Base-by-base conservation (phyloP, 2,888 invertebrate species). In the Ectemnius cavifrons region DNA sequence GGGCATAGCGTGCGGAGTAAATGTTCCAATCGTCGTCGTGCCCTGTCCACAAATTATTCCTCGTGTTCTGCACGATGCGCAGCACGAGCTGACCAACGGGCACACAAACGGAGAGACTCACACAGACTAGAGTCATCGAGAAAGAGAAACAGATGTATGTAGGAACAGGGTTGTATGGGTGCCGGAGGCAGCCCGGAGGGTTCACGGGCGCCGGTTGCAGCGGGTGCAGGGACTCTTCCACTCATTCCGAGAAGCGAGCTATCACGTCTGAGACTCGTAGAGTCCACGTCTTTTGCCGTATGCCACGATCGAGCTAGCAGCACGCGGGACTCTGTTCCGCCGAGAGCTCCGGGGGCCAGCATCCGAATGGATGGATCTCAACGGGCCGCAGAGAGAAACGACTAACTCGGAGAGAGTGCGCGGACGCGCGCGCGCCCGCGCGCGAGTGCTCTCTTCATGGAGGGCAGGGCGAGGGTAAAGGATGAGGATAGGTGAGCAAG, bases 1-100 rank as follows among this genome's bases (percentile, higher is more conserved):
- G 62, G 73, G 76, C 78, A 83, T 83, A 83, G 79, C 78, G 86
- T 82, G 85, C 80, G 84, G 84, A 81, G 83, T 86, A 86, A 86
- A 86, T 84, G 86, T 86, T 86, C 86, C 86, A 86, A 86, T 86
- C 86, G 84, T 80, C 80, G 81, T 89, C 87, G 87, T 85, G 87
- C 82, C 84, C 77, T 85, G 86, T 88, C 86, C 88, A 88, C 89
- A 89, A 89, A 89, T 89, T 89, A 89, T 88, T 89, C 88, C 78
- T 84, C 88, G 83, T 89, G 88, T 87, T 85, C 78, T 75, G 80
- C 82, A 83, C 83, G 83, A 83, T 83, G 83, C 83, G 80, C 81
- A 84, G 84, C 83, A 83, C 83, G 83, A 83, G 81, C 81, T 82
- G 82, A 81, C 79, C 76, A 67, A 57, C 14, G 23, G 49, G n/a